These are phyloP conservation scores for Ethmia dodecea DNA, from an alignment of 2,888 invertebrate genomes.

Conservation along the genomic window DNA sequence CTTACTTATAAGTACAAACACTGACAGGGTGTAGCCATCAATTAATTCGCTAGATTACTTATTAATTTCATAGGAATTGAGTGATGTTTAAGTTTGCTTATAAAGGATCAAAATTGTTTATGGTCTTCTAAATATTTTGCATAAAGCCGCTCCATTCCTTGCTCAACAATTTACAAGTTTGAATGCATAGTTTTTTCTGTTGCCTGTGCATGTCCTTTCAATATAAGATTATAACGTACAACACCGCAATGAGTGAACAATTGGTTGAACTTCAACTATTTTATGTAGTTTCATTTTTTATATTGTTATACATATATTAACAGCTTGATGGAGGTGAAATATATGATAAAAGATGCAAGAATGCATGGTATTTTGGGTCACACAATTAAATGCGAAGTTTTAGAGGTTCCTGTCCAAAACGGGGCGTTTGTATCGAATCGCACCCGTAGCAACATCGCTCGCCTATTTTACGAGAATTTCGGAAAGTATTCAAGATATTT, in stretches of 20 bases:
- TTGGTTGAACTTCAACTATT: slow-evolving; percentile 22
- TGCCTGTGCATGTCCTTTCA: slow-evolving; percentile 12
- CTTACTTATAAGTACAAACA: too few relatives aligned
- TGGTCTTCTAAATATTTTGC: too few relatives aligned
- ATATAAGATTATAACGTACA: slow-evolving; percentile 9
- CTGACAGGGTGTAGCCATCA: too few relatives aligned
- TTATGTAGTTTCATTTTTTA: too few relatives aligned
- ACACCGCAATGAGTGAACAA: slow-evolving; percentile 16
- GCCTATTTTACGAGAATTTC: slow-evolving; percentile 54
- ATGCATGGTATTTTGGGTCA: slow-evolving; percentile 36
- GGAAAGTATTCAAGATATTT: slow-evolving; percentile 46
- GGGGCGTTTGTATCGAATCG: slow-evolving; percentile 26
- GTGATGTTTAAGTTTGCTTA: too few relatives aligned
- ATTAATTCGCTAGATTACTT: too few relatives aligned
- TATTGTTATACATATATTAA: not conserved
- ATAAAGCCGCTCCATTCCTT: slow-evolving; percentile 21
- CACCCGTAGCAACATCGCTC: slow-evolving; percentile 38
- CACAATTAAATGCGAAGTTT: slow-evolving; percentile 52
- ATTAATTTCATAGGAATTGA: too few relatives aligned
- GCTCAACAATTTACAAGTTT: slow-evolving; percentile 21
- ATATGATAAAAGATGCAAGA: slow-evolving; percentile 16
- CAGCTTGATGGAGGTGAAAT: not conserved
- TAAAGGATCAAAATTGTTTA: too few relatives aligned
- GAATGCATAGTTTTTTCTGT: slow-evolving; percentile 23
- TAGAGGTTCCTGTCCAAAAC: slow-evolving; percentile 32